A percentile compares a stretch with the other conserved stretches of the same genome.
These are phyloP conservation scores for Mormyrus lacerda DNA, from an alignment of 2,113 vertebrate genomes.

Conservation along the genomic window DNA sequence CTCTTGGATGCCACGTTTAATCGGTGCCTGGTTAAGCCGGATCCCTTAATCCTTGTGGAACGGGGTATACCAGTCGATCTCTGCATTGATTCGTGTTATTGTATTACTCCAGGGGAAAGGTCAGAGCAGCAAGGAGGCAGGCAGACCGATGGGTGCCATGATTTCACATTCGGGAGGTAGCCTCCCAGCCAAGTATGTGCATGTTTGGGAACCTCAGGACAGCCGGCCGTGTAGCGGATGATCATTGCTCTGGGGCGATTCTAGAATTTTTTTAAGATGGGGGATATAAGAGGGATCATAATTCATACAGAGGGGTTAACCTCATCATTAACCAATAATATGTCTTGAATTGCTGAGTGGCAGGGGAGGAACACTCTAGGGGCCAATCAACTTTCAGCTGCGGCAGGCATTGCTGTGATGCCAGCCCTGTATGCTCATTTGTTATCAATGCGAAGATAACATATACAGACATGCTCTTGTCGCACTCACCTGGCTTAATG, in stretches of 20 bases:
- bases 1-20: background rate
- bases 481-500: background rate
- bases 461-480: background rate
- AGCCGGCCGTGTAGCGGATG: background rate
- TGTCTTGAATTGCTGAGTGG: background rate
- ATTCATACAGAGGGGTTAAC: background rate
- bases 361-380: background rate
- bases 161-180: background rate
- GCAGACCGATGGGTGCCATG: background rate
- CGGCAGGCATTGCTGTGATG: background rate
- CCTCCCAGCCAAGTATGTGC: background rate
- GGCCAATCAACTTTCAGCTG: background rate
- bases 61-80: background rate
- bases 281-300: background rate
- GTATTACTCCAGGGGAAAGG: background rate
- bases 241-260: background rate
- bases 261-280: background rate
- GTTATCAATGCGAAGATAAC: background rate
- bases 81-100: background rate
- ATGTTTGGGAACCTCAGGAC: background rate
- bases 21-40: background rate
- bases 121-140: background rate
- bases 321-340: background rate
- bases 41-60: background rate
- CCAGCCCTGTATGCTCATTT: background rate